These are phyloP conservation scores for Fragum fragum DNA, from an alignment of 2,888 invertebrate species.

Conservation along the genomic window DNA sequence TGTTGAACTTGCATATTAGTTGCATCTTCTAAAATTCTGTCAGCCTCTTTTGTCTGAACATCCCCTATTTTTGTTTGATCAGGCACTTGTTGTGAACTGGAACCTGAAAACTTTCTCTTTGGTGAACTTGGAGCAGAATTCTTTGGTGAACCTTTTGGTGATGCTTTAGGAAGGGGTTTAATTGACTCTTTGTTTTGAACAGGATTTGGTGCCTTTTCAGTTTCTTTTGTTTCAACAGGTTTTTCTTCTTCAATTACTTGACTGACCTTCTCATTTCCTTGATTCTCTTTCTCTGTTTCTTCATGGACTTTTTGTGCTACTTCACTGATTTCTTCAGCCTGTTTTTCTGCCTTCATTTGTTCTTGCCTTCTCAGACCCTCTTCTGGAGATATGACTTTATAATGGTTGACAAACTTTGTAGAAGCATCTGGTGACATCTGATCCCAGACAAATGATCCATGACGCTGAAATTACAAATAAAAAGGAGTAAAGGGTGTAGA, in stretches of 20 bases:
- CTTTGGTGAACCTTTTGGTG: slow-evolving; percentile 39
- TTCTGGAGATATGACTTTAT: slow-evolving; percentile 65
- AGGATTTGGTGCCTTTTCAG: neutral
- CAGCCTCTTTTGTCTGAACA: neutral
- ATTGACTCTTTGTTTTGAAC: slow-evolving; percentile 6
- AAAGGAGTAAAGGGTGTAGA: no score
- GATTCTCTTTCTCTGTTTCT: neutral
- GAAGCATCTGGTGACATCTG: slow-evolving; percentile 71
- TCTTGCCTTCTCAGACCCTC: slow-evolving; percentile 56
- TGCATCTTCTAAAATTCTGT: neutral
- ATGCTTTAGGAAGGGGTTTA: slow-evolving; percentile 10
- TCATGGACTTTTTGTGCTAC: neutral
- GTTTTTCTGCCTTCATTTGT: slow-evolving; percentile 45
- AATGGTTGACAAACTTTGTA: slow-evolving; percentile 74
- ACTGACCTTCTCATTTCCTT: neutral
- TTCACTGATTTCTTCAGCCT: slow-evolving; percentile 35
- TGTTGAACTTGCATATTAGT: neutral
- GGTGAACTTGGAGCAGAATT: slow-evolving; percentile 36
- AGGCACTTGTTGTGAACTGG: slow-evolving; percentile 2
- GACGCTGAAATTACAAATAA: slow-evolving; percentile 70
- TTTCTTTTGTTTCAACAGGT: neutral
- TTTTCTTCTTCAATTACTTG: slow-evolving; percentile 7
- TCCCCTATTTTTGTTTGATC: neutral
- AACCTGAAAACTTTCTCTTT: slow-evolving; percentile 26
- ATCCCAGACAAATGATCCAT: slow-evolving; percentile 81